Base-by-base conservation (phyloP, 2,888 invertebrate species). In the Cephus spinipes region DNA sequence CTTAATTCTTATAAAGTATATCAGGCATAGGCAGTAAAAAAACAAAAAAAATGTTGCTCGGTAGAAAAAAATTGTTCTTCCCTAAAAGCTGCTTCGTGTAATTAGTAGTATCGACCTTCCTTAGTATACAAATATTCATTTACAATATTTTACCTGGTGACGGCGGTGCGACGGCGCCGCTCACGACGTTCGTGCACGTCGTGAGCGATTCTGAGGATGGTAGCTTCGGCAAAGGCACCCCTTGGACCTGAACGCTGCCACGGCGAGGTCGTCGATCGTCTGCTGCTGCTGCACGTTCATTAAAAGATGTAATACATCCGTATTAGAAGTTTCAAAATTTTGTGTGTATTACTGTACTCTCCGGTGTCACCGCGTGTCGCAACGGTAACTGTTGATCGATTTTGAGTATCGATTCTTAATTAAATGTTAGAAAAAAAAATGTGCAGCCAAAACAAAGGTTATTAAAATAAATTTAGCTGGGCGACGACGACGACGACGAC, bases 161-260 rank as follows among this genome's bases (percentile, higher is more conserved):
- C 78, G 86, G 79, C 80, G 90, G 90, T 73, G 86, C 85, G 81
- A 84, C 84, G 81, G 87, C 87, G 81, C 86, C 84, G 76, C 88
- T 80, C 78, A 87, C 82, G 80, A 88, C 84, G 85, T 88, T 89
- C 84, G 88, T 85, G 83, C 87, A 89, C 81, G 89, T 85, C 36
- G 88, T 85, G 80, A 91, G 87, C 76, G 91, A 91, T 85, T 91
- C 91, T 68, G 90, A 90, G 74, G 91, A 91, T 83, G 90, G 90
- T 85, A 90, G 90, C 84, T 91, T 91, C 75, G 90, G 86, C 85
- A 91, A 86, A 79, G 83, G 83, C 78, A 88, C 85, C 34, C 86
- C 83, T 81, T 88, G 86, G 82, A 86, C 87, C 80, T 89, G 89
- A 79, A 84, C 85, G 79, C 87, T 87, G 85, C 89, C 87, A 80